Percentiles rank a stretch among this genome's conserved stretches.
Conservation (phyloP, 2,113 vertebrate species). For the Pseudonaja textilis region DNA sequence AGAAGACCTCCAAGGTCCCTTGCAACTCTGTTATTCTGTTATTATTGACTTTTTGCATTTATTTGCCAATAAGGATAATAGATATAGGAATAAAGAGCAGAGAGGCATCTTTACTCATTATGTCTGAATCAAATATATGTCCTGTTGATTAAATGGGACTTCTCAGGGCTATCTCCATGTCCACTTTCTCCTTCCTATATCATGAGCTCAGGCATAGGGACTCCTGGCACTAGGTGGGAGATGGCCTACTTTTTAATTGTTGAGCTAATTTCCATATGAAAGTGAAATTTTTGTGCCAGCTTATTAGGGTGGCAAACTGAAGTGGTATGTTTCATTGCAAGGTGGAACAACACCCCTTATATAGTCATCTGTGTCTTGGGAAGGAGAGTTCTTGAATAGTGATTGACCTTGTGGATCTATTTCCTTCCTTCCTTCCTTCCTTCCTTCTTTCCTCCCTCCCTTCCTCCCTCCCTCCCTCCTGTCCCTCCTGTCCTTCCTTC, state of each 20-base stretch:
- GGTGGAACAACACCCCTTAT: not conserved
- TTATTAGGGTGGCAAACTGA: not conserved
- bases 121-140: not conserved
- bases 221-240: not conserved
- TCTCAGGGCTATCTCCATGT: not conserved
- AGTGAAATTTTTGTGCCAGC: not conserved
- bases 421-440: too few relatives aligned
- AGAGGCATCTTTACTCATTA: not conserved
- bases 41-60: not conserved
- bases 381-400: not conserved
- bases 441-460: not conserved
- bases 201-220: not conserved
- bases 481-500: not conserved
- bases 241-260: not conserved
- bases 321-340: not conserved
- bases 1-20: not conserved
- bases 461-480: too few relatives aligned
- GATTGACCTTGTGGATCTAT: not conserved
- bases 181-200: not conserved
- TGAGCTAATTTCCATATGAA: not conserved
- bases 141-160: not conserved
- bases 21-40: not conserved
- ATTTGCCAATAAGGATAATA: not conserved
- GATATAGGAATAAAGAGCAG: not conserved
- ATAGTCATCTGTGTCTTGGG: not conserved